Evolutionary conservation across 2,797 vertebrate species (phyloP), one percentile per base, ranked within the genome.

Genomic region (Sus cebifrons): DNA sequence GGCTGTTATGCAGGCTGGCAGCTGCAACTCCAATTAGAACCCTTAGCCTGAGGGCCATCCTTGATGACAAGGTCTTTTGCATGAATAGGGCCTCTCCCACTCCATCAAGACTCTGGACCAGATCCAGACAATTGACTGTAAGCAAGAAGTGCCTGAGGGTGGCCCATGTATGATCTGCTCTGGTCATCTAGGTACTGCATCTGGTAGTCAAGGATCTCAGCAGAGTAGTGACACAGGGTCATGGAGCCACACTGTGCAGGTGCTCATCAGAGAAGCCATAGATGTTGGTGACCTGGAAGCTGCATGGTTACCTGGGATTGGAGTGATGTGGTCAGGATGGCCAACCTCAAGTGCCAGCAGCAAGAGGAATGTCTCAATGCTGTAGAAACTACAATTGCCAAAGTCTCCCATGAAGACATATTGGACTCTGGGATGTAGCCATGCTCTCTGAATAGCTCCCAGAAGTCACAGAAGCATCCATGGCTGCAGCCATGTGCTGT

Each of bases 321-420:
- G 97, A 0, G 99, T 99, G 98, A 99, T 99, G 96, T 99, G 98
- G 98, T 99, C 99, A 4, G 99, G 99, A 97, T 99, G 99, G 0
- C 99, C 98, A 44, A 99, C 99, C 99, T 99, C 99, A 83, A 99
- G 99, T 14, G 99, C 99, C 93, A 99, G 98, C 68, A 99, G 98
- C 79, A 99, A 36, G 36, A 36, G 98, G 97, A 99, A 99, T 0
- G 99, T 99, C 98, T 99, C 99, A 25, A 99, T 99, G 20, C 99
- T 99, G 98, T 99, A 99, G 98, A 99, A 99, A 25, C 99, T 99
- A 97, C 99, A 93, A 97, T 99, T 99, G 97, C 99, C 99, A 98
- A 99, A 99, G 98, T 99, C 99, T 1, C 99, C 99, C 99, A 99
- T 99, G 97, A 99, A 99, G 90, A 99, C 98, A 97, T 99, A 99